A percentile compares a stretch with the other conserved stretches of the same genome.
These are phyloP conservation scores for Ichneumon xanthorius DNA, from an alignment of 2,888 invertebrate genomes.

Conservation along the genomic window DNA sequence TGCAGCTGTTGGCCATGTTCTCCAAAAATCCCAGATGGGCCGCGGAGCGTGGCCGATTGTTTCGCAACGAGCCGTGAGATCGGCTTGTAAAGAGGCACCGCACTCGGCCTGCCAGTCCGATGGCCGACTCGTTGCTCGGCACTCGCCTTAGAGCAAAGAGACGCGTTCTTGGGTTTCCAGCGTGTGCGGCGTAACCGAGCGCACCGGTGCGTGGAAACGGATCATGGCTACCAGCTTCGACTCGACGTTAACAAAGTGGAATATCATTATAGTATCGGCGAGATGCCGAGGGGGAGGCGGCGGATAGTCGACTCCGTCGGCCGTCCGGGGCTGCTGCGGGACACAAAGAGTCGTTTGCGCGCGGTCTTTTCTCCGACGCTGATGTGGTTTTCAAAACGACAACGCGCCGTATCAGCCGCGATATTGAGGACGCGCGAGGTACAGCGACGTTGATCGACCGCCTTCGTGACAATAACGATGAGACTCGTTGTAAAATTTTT, in stretches of 20 bases:
- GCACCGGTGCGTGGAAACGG: slow-evolving; percentile 84
- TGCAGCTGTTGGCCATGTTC: slow-evolving; percentile 8
- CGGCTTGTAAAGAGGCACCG: slow-evolving; percentile 60
- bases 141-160: slow-evolving; percentile 25
- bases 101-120: slow-evolving; percentile 29
- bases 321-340: slow-evolving; percentile 12
- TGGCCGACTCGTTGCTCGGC: slow-evolving; percentile 18
- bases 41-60: slow-evolving; percentile 73
- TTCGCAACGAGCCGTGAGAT: slow-evolving; percentile 65
- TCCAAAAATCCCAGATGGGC: slow-evolving; percentile 75
- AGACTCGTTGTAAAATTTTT: background rate
- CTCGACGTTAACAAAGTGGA: slow-evolving; percentile 79
- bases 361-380: background rate
- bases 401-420: background rate
- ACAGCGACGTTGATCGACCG: background rate
- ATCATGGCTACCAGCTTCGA: slow-evolving; percentile 83
- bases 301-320: slow-evolving; percentile 34
- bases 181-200: slow-evolving; percentile 71
- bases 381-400: background rate
- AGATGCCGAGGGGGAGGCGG: slow-evolving; percentile 32
- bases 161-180: slow-evolving; percentile 74
- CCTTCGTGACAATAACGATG: background rate
- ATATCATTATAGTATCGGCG: slow-evolving; percentile 74
- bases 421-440: background rate
- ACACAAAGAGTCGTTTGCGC: background rate